A percentile compares a stretch with the other conserved stretches of the same genome.
Evolutionary conservation across 2,797 vertebrate genomes (phyloP).

Genomic region (Micropoecilia bifurca): DNA sequence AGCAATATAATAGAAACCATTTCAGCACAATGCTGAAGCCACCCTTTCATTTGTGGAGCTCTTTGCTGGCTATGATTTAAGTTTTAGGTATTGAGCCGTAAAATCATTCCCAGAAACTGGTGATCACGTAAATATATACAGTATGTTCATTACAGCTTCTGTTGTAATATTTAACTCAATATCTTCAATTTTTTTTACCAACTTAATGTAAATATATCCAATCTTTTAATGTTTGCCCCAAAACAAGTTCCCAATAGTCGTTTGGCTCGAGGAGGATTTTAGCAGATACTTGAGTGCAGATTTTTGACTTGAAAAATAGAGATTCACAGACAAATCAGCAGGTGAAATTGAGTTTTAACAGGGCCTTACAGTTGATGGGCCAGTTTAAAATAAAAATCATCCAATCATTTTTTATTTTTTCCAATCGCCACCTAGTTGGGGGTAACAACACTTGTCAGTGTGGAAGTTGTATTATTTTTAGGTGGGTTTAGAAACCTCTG

Average conservation of each 20-base stretch:
- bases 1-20: background rate
- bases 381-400: background rate
- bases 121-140: background rate
- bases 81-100: background rate
- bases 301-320: no score
- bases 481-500: background rate
- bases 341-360: no score
- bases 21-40: background rate
- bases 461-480: background rate
- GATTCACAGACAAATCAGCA: no score
- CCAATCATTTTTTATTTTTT: background rate
- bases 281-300: no score
- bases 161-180: background rate
- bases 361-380: background rate
- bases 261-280: no score
- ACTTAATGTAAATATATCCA: background rate
- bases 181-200: background rate
- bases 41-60: background rate
- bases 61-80: background rate
- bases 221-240: background rate
- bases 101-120: background rate
- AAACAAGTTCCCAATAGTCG: background rate
- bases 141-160: background rate
- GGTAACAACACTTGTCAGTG: background rate
- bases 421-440: background rate